Percentiles rank a stretch among this genome's conserved stretches.
phyloP scores from a whole-genome alignment of 2,113 vertebrate genomes.

The Misgurnus anguillicaudatus region DNA sequence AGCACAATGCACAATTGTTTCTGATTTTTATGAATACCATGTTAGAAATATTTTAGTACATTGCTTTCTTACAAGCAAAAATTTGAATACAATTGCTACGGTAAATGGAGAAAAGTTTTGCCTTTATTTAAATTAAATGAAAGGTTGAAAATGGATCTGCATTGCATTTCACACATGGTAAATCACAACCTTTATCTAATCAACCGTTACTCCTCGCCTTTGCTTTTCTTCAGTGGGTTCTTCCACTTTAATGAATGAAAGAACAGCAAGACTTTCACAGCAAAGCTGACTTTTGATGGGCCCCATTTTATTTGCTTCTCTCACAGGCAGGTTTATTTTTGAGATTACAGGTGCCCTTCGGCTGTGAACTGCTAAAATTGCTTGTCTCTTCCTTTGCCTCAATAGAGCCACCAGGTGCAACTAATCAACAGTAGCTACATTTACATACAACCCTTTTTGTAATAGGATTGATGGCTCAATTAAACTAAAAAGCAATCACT shows the following conservation, averaged over 20 bases:
- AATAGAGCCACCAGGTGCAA: conserved; percentile 8
- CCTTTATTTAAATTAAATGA: too few relatives aligned
- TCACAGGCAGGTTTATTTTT: conserved; percentile 31
- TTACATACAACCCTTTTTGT: too few relatives aligned
- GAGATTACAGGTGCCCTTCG: conserved; percentile 5
- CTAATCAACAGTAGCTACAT: conserved; percentile 11
- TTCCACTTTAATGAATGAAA: background rate
- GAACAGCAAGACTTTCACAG: background rate
- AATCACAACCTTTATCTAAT: conserved; percentile 29
- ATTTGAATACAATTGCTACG: too few relatives aligned
- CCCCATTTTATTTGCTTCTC: background rate
- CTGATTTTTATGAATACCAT: too few relatives aligned
- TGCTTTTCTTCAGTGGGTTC: background rate
- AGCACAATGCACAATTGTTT: too few relatives aligned
- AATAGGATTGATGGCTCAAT: too few relatives aligned
- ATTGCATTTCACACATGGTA: background rate
- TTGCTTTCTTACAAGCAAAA: too few relatives aligned
- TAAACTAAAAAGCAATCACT: too few relatives aligned
- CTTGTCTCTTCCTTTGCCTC: background rate
- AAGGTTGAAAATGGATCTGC: background rate
- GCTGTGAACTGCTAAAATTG: background rate
- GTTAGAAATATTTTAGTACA: too few relatives aligned
- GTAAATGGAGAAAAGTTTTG: too few relatives aligned
- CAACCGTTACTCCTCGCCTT: background rate
- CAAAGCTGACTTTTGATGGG: background rate